These are phyloP conservation scores for Drosophila ustulata DNA, from an alignment of 2,888 invertebrate genomes.

Conservation along the genomic window DNA sequence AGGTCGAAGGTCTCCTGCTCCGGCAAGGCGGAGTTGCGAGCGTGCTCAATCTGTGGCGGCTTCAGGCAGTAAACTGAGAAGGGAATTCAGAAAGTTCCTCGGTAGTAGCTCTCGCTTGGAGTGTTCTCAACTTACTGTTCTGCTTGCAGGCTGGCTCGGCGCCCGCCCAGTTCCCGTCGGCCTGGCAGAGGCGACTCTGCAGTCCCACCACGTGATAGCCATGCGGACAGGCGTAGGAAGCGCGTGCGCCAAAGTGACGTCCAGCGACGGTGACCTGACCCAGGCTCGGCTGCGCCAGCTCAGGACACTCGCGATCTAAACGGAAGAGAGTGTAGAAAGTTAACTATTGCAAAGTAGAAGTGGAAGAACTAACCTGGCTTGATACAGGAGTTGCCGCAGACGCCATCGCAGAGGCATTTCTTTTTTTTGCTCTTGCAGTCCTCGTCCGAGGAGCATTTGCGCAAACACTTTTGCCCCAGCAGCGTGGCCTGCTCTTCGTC, in stretches of 20 bases:
- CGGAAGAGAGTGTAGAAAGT: background rate
- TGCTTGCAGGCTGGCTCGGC: conserved; percentile 93
- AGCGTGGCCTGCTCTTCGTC: conserved; percentile 94
- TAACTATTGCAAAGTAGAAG: background rate
- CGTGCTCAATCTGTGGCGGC: conserved; percentile 93
- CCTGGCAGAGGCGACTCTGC: conserved; percentile 94
- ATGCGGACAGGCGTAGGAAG: conserved; percentile 94
- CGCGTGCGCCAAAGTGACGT: conserved; percentile 91
- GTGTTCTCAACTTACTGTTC: conserved; percentile 88
- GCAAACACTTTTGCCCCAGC: conserved; percentile 93
- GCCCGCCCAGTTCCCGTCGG: conserved; percentile 96
- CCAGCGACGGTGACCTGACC: conserved; percentile 92
- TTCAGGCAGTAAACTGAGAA: conserved; percentile 92
- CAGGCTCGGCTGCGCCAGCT: conserved; percentile 90
- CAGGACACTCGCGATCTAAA: conserved; percentile 93
- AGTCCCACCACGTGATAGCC: conserved; percentile 95
- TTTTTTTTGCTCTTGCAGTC: conserved; percentile 99
- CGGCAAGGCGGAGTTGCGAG: conserved; percentile 93
- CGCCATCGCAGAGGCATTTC: conserved; percentile 98
- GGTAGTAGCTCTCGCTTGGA: background rate
- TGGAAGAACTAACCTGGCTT: conserved; percentile 92
- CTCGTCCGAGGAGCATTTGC: conserved; percentile 96
- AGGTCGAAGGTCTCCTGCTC: conserved; percentile 96
- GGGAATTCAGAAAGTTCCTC: background rate
- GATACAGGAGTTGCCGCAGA: conserved; percentile 98